A percentile compares a stretch with the other conserved stretches of the same genome.
Conservation (phyloP, 2,888 invertebrate genomes). For the Phaonia tiefii region DNA sequence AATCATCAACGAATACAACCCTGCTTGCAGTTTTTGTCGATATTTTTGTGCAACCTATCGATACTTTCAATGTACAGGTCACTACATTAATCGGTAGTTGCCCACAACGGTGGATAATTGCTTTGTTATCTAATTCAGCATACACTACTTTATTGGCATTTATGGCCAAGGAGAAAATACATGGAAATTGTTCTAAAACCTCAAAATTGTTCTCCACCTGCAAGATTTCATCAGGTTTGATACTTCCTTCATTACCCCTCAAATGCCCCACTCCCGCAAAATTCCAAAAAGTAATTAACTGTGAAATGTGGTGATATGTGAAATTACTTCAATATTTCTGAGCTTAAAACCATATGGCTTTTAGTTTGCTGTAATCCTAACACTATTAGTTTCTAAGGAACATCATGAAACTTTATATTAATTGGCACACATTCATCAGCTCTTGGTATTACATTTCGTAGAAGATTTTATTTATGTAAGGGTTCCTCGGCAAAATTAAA, state of each 20-base stretch:
- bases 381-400: slow-evolving; percentile 16
- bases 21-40: too few species aligned
- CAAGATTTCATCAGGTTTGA: slow-evolving; percentile 41
- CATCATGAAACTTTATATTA: slow-evolving; percentile 55
- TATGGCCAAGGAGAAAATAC: slow-evolving; percentile 64
- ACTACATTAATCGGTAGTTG: not conserved
- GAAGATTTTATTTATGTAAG: slow-evolving; percentile 30
- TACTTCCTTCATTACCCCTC: not conserved
- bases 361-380: too few species aligned
- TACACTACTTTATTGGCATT: slow-evolving; percentile 56
- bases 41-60: too few species aligned
- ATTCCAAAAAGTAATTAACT: too few species aligned
- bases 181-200: slow-evolving; percentile 62
- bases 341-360: not conserved
- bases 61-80: too few species aligned
- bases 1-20: too few species aligned
- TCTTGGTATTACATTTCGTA: not conserved
- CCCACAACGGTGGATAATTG: slow-evolving; percentile 39
- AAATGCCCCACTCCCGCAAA: too few species aligned
- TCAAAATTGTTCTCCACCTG: slow-evolving; percentile 61
- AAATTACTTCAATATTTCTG: not conserved
- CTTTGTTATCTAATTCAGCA: slow-evolving; percentile 55
- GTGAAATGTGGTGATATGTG: not conserved
- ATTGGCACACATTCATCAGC: slow-evolving; percentile 52
- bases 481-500: slow-evolving; percentile 40